These are phyloP conservation scores for Neoniphon sammara DNA, from an alignment of 2,797 vertebrate species.

Conservation along the genomic window DNA sequence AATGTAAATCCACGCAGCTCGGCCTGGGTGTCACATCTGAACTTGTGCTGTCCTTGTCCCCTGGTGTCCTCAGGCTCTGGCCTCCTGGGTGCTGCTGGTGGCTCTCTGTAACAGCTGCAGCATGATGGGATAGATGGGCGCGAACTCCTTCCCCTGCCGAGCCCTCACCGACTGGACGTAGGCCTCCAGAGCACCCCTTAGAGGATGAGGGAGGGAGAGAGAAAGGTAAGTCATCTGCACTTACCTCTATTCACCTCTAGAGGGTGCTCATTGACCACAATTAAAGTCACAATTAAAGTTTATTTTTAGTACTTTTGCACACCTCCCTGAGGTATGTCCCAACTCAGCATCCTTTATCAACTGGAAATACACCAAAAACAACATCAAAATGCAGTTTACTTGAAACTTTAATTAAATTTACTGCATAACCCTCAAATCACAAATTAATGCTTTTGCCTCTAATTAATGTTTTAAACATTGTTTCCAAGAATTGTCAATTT, in stretches of 20 bases:
- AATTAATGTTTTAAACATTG: too few relatives aligned
- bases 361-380: too few relatives aligned
- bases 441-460: too few relatives aligned
- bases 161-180: constrained; percentile 92
- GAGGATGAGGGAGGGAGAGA: constrained; percentile 18
- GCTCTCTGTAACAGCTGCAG: constrained; percentile 93
- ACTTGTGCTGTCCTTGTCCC: too few relatives aligned
- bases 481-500: too few relatives aligned
- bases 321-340: too few relatives aligned
- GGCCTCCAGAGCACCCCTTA: constrained; percentile 92
- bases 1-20: too few relatives aligned
- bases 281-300: background rate
- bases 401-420: too few relatives aligned
- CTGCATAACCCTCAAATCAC: too few relatives aligned
- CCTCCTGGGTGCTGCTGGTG: constrained; percentile 77
- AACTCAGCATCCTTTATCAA: too few relatives aligned
- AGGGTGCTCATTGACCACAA: constrained; percentile 8
- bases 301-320: too few relatives aligned
- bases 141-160: constrained; percentile 93
- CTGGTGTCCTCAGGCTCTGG: constrained; percentile 27
- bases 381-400: too few relatives aligned
- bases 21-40: background rate
- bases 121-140: constrained; percentile 96
- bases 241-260: constrained; percentile 19
- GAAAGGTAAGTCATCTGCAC: background rate